These are phyloP conservation scores for Ursus arctos DNA, from an alignment of 2,113 vertebrate species.

Conservation along the genomic window DNA sequence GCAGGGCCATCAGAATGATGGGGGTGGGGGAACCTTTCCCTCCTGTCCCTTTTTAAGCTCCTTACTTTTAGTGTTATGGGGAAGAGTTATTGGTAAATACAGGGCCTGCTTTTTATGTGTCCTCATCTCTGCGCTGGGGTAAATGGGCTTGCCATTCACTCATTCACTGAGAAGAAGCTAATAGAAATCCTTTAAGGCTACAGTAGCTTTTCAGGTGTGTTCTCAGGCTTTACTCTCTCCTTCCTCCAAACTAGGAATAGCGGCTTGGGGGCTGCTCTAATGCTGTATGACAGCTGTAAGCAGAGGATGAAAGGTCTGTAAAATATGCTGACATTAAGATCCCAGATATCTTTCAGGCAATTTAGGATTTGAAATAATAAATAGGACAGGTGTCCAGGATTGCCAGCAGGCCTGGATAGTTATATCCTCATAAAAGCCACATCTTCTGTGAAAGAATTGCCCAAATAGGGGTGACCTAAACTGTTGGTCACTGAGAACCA, in stretches of 20 bases:
- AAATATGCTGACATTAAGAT: not conserved
- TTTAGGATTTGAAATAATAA: slow-evolving; percentile 19
- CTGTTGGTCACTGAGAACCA: not conserved
- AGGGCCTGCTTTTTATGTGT: rapidly evolving
- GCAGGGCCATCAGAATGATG: not conserved
- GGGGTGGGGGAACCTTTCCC: not conserved
- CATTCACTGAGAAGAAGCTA: not conserved
- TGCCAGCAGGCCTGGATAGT: not conserved
- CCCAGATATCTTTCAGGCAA: not conserved
- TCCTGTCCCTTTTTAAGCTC: not conserved
- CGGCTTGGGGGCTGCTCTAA: not conserved
- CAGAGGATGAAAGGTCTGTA: not conserved
- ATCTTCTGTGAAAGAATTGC: not conserved
- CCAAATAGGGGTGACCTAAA: not conserved
- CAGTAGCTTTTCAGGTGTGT: not conserved
- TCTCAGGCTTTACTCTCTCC: not conserved
- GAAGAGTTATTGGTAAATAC: not conserved
- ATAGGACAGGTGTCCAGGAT: not conserved
- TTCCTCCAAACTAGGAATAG: not conserved
- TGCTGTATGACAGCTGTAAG: not conserved
- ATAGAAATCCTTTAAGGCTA: not conserved
- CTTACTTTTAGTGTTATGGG: not conserved
- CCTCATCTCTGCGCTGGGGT: not conserved
- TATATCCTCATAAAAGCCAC: not conserved
- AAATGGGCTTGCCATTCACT: not conserved